Percentiles rank a stretch among this genome's conserved stretches.
These are phyloP conservation scores for Cylindroiulus punctatus DNA, from an alignment of 2,888 invertebrate species.

Conservation along the genomic window DNA sequence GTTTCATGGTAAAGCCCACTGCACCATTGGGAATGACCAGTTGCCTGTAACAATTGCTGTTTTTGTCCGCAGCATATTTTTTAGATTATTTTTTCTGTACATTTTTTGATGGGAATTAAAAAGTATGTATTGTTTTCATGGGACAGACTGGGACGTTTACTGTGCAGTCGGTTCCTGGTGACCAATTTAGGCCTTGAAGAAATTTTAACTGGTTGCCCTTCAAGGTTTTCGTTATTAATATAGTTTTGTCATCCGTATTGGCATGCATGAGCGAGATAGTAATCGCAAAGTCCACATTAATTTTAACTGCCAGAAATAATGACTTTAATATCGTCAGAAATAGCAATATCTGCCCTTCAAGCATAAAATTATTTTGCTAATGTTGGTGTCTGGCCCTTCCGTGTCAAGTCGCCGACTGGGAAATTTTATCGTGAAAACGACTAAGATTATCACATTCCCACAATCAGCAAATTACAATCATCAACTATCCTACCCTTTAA, in stretches of 20 bases:
- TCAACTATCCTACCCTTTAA: too few species aligned
- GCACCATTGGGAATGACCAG: neutral
- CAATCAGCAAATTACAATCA: neutral
- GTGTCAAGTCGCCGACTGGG: neutral
- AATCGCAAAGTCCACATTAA: neutral
- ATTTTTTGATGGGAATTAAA: neutral
- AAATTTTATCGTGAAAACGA: neutral
- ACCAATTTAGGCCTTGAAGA: neutral
- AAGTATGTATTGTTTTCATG: neutral
- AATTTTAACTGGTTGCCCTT: neutral
- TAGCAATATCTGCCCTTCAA: neutral
- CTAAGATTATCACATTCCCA: neutral
- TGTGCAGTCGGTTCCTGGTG: neutral
- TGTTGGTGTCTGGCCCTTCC: neutral
- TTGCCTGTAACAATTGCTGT: neutral
- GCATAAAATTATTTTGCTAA: neutral
- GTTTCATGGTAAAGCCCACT: neutral
- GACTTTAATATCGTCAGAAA: neutral
- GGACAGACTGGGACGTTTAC: neutral
- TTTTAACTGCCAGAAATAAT: neutral
- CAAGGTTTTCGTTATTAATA: neutral
- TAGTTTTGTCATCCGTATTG: conserved; percentile 3
- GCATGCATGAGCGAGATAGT: neutral
- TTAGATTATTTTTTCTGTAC: neutral
- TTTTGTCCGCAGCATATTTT: neutral